Percentiles rank a stretch among this genome's conserved stretches.
phyloP scores from a whole-genome alignment of 1,140 invertebrate species.

The Apis florea region DNA sequence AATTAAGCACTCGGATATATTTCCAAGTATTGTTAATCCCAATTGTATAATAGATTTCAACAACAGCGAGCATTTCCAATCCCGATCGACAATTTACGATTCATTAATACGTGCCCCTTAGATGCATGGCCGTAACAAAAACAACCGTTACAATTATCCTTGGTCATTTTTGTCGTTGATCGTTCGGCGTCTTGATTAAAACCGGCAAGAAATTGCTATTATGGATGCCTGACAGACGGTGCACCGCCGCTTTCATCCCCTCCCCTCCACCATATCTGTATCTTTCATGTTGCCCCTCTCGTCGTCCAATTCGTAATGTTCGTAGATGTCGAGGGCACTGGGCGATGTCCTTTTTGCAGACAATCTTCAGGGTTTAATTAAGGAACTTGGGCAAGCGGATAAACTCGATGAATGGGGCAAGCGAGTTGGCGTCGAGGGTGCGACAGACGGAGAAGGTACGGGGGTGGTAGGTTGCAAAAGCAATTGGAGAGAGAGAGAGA shows the following conservation, averaged over 20 bases:
- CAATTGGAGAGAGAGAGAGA: constrained; percentile 63
- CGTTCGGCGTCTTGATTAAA: constrained; percentile 60
- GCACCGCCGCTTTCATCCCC: constrained; percentile 18
- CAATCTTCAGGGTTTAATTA: constrained; percentile 80
- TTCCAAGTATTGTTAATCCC: too few relatives aligned
- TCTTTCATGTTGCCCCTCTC: constrained; percentile 46
- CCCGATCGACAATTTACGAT: not conserved
- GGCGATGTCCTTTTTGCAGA: constrained; percentile 79
- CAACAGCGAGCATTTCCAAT: too few relatives aligned
- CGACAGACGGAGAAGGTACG: constrained; percentile 12
- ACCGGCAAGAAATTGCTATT: constrained; percentile 62
- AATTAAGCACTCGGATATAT: too few relatives aligned
- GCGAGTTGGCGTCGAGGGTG: constrained; percentile 30
- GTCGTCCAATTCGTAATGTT: constrained; percentile 59
- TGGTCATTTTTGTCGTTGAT: constrained; percentile 42
- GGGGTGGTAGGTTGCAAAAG: not conserved
- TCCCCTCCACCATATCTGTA: constrained; percentile 31
- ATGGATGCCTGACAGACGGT: constrained; percentile 57
- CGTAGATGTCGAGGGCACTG: constrained; percentile 51
- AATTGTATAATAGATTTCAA: too few relatives aligned
- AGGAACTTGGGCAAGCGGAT: constrained; percentile 77
- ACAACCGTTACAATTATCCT: constrained; percentile 43
- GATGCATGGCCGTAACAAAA: constrained; percentile 9
- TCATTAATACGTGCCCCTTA: not conserved
- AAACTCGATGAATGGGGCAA: constrained; percentile 76